A percentile compares a stretch with the other conserved stretches of the same genome.
Conservation (phyloP, 2,113 vertebrate genomes). For the Microtus pennsylvanicus region DNA sequence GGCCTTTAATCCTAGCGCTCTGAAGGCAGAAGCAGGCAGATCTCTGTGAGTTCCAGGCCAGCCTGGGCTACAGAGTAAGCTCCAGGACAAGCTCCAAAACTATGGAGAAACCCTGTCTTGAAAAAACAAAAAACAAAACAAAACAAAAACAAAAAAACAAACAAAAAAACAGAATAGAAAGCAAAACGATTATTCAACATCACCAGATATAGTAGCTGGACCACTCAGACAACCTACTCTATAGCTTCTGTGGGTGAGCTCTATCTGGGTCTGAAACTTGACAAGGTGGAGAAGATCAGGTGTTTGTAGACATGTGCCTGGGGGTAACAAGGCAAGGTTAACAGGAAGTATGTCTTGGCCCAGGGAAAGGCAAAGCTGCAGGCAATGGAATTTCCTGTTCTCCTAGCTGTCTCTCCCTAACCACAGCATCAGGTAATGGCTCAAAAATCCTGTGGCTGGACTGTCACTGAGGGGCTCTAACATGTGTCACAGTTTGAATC, state of each 20-base stretch:
- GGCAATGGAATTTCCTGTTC: conserved; percentile 54
- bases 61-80: too few relatives aligned
- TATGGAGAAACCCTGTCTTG: too few relatives aligned
- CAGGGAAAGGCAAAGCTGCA: conserved; percentile 53
- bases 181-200: background rate
- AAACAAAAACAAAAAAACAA: too few relatives aligned
- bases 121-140: too few relatives aligned
- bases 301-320: conserved; percentile 4
- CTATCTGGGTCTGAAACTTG: background rate
- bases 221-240: background rate
- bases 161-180: background rate
- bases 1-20: too few relatives aligned
- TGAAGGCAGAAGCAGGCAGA: too few relatives aligned
- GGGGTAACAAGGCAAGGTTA: conserved; percentile 23
- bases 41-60: too few relatives aligned
- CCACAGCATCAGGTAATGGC: background rate
- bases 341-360: conserved; percentile 73
- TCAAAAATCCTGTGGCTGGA: conserved; percentile 32
- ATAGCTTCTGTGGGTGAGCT: background rate
- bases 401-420: conserved; percentile 26
- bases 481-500: conserved; percentile 28
- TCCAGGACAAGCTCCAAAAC: too few relatives aligned
- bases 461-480: background rate
- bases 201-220: background rate
- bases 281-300: conserved; percentile 48